These are phyloP conservation scores for Venustoraphidia nigricollis DNA, from an alignment of 2,888 invertebrate genomes.

Conservation along the genomic window DNA sequence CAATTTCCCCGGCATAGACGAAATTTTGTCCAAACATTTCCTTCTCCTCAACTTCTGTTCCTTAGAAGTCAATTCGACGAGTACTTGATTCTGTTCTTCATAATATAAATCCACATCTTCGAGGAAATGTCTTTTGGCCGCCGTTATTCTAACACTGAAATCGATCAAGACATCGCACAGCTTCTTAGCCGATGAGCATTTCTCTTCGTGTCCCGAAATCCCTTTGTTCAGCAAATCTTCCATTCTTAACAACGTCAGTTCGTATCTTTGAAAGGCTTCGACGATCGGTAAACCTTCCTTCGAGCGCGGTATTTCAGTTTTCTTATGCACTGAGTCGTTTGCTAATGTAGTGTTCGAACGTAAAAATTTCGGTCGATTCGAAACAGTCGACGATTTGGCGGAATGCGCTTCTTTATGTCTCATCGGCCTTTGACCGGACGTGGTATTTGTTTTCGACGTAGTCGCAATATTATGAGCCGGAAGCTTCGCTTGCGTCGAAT, in stretches of 20 bases:
- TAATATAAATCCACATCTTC: constrained; percentile 69
- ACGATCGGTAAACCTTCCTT: constrained; percentile 45
- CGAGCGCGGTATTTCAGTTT: constrained; percentile 27
- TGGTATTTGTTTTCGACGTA: constrained; percentile 20
- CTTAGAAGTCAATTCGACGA: constrained; percentile 40
- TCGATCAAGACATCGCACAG: constrained; percentile 59
- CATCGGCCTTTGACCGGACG: constrained; percentile 5
- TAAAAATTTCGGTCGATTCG: constrained; percentile 16
- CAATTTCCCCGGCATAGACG: constrained; percentile 64
- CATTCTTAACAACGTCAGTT: constrained; percentile 54
- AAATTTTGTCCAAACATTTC: constrained; percentile 54
- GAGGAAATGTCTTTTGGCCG: constrained; percentile 64
- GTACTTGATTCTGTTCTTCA: constrained; percentile 35
- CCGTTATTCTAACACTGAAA: constrained; percentile 65
- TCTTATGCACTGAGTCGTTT: constrained; percentile 14
- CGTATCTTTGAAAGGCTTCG: constrained; percentile 60
- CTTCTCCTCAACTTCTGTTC: constrained; percentile 53
- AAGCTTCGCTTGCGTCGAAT: constrained; percentile 19
- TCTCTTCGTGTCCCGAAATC: constrained; percentile 43
- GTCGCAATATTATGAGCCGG: constrained; percentile 10
- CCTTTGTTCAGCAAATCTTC: constrained; percentile 59
- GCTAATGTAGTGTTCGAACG: constrained; percentile 26
- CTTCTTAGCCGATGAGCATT: constrained; percentile 43
- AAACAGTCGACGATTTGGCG: not conserved
- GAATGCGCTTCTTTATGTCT: constrained; percentile 2